A percentile compares a stretch with the other conserved stretches of the same genome.
Conservation (phyloP, 2,888 invertebrate species). For the Troides oblongomaculatus region DNA sequence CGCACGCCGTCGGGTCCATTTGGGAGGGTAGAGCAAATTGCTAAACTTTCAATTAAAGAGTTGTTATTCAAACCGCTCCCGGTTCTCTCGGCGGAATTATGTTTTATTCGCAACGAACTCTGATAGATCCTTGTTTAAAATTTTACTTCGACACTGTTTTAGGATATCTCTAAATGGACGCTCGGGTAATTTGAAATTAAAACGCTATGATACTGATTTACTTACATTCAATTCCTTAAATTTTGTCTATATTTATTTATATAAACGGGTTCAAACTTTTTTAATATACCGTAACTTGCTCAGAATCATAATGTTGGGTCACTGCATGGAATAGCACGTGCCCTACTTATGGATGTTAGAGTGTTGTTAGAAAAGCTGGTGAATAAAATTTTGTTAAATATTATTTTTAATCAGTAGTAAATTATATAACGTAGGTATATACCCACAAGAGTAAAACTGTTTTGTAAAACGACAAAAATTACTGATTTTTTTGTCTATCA, state of each 20-base stretch:
- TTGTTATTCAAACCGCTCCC: slow-evolving; percentile 77
- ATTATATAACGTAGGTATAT: too few species aligned
- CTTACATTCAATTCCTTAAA: not conserved
- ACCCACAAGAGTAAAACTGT: too few species aligned
- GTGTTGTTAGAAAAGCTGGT: slow-evolving; percentile 10
- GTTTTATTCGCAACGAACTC: slow-evolving; percentile 72
- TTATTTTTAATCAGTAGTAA: too few species aligned
- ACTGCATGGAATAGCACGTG: slow-evolving; percentile 15
- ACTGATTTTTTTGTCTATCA: too few species aligned
- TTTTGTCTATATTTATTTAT: not conserved
- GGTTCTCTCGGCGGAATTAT: slow-evolving; percentile 68
- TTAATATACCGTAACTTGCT: not conserved
- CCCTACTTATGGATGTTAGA: slow-evolving; percentile 13
- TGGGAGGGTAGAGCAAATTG: slow-evolving; percentile 78
- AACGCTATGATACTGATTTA: not conserved
- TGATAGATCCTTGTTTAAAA: slow-evolving; percentile 66
- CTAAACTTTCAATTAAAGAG: slow-evolving; percentile 81
- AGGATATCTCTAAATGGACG: slow-evolving; percentile 55
- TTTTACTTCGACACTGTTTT: slow-evolving; percentile 60
- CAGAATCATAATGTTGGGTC: slow-evolving; percentile 2
- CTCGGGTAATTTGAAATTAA: slow-evolving; percentile 56
- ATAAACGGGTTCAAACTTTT: not conserved
- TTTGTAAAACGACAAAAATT: too few species aligned
- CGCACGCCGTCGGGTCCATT: slow-evolving; percentile 72
- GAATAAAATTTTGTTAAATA: not conserved